phyloP scores from a whole-genome alignment of 2,113 vertebrate genomes.

The Mormyrus iriodes region DNA sequence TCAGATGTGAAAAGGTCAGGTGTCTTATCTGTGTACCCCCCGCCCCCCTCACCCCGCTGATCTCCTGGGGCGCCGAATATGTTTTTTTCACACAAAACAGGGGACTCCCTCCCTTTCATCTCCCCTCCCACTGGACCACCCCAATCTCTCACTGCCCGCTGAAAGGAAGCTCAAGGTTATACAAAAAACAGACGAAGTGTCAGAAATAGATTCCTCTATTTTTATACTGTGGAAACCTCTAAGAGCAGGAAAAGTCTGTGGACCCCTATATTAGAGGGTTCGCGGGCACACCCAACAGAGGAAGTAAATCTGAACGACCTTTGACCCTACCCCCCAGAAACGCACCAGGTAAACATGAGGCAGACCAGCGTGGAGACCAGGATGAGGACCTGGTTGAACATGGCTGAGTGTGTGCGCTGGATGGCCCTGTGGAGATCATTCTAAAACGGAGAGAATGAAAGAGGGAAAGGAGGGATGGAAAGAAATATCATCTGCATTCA shows the following conservation, averaged over 20 bases:
- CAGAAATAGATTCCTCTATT: background rate
- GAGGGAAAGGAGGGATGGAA: background rate
- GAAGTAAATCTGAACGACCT: background rate
- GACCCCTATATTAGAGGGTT: background rate
- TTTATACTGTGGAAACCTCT: background rate
- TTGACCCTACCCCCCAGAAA: constrained; percentile 11
- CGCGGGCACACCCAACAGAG: background rate
- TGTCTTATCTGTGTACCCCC: constrained; percentile 28
- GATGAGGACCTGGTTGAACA: constrained; percentile 79
- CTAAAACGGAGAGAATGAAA: constrained; percentile 41
- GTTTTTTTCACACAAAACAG: constrained; percentile 10
- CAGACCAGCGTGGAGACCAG: constrained; percentile 73
- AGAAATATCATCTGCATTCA: constrained; percentile 3
- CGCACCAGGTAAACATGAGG: constrained; percentile 77
- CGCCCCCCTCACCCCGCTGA: background rate
- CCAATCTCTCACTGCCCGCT: background rate
- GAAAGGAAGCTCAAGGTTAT: background rate
- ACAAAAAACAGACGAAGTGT: background rate
- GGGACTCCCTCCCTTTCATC: background rate
- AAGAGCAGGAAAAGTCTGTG: background rate
- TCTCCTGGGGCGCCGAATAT: background rate
- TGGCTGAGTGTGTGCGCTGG: constrained; percentile 73
- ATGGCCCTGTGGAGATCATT: constrained; percentile 73
- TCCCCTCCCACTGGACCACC: background rate
- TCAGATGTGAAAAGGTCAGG: constrained; percentile 41